phyloP scores from a whole-genome alignment of 1,140 invertebrate genomes.

The Drosophila nigrodunni region DNA sequence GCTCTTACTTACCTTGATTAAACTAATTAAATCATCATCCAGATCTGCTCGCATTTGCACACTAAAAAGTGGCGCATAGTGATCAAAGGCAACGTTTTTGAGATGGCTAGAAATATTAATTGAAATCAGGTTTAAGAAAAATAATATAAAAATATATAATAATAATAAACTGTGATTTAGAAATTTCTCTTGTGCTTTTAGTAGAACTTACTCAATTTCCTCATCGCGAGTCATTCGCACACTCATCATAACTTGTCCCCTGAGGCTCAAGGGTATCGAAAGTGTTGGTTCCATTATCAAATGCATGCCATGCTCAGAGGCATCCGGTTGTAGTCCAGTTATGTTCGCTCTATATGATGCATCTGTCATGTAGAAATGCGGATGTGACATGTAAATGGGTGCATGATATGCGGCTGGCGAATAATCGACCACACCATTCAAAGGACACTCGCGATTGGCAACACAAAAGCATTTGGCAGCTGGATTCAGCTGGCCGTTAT shows the following conservation, averaged over 20 bases:
- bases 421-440: constrained; percentile 87
- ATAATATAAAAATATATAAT: too few relatives aligned
- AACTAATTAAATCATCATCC: constrained; percentile 35
- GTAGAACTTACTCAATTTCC: constrained; percentile 85
- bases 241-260: constrained; percentile 90
- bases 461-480: constrained; percentile 75
- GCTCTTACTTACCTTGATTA: constrained; percentile 52
- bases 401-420: constrained; percentile 89
- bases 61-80: constrained; percentile 64
- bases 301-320: constrained; percentile 88
- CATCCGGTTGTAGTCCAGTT: constrained; percentile 89
- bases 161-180: too few relatives aligned
- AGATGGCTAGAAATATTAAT: constrained; percentile 27
- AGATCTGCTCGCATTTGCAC: constrained; percentile 52
- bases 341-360: constrained; percentile 87
- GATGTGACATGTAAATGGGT: constrained; percentile 92
- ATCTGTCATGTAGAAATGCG: constrained; percentile 94
- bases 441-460: constrained; percentile 76
- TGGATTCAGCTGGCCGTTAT: constrained; percentile 87
- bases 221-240: constrained; percentile 87
- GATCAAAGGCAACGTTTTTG: constrained; percentile 61
- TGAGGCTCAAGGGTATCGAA: constrained; percentile 88
- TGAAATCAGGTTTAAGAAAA: not conserved
- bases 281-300: constrained; percentile 90
- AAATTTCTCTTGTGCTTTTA: not conserved